phyloP scores from a whole-genome alignment of 2,113 vertebrate species.

The Epinephelus lanceolatus region DNA sequence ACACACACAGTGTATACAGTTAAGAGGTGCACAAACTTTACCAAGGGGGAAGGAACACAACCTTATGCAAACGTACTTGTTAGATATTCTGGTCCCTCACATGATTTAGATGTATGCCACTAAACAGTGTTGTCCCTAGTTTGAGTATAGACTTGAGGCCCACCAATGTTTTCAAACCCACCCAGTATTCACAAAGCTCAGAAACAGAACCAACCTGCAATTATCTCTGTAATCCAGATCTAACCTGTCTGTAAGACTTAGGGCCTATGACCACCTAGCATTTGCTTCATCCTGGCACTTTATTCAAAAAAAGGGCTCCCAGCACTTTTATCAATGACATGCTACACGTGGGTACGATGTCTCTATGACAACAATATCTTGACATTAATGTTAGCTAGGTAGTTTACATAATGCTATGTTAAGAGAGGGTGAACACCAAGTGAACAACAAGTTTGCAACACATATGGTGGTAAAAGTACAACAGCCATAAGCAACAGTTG shows the following conservation, averaged over 20 bases:
- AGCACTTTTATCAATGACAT: too few relatives aligned
- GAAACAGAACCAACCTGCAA: not conserved
- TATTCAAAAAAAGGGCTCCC: too few relatives aligned
- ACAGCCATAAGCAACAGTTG: too few relatives aligned
- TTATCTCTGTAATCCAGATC: not conserved
- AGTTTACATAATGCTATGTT: too few relatives aligned
- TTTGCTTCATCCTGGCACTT: too few relatives aligned
- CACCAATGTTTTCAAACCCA: not conserved
- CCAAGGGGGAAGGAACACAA: not conserved
- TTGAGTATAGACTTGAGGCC: not conserved
- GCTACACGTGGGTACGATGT: too few relatives aligned
- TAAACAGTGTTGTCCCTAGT: not conserved
- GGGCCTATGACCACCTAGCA: too few relatives aligned
- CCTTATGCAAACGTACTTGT: not conserved
- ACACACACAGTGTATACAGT: not conserved
- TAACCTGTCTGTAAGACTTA: not conserved
- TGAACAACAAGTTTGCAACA: too few relatives aligned
- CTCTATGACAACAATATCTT: too few relatives aligned
- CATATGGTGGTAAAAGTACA: too few relatives aligned
- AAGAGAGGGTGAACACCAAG: too few relatives aligned
- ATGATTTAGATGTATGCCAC: not conserved
- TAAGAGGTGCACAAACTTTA: not conserved
- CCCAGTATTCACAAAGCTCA: not conserved
- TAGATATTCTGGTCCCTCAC: not conserved
- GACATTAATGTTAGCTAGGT: too few relatives aligned